Evolutionary conservation across 2,888 invertebrate species (phyloP), one percentile per base, ranked within the genome.

Genomic region (Drosophila rellima): DNA sequence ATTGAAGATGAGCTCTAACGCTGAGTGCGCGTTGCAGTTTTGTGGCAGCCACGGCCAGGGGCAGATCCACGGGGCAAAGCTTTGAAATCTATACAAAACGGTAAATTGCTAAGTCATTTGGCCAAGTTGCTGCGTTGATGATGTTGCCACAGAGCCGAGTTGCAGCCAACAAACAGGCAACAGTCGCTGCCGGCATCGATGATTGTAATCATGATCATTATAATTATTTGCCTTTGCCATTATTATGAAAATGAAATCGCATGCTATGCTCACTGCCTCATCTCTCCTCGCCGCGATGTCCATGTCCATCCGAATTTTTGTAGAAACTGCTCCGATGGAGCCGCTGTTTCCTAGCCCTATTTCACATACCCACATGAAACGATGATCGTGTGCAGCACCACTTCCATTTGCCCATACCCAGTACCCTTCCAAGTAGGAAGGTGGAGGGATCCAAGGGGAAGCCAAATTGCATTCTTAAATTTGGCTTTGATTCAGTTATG

Each of bases 151-250:
- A 55, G 60, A 66, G 33, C 42, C 31, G 3, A 47, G 44, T 31
- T 17, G n/a, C 20, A 37, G 60, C 29, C 40, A 42, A 40, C 40
- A 23, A n/a, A n/a, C 45, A 29, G 33, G 54, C 54, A 33, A 55
- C 13, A 52, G 54, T 31, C 54, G 61, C 59, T 56, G 79, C 70
- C 60, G 74, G 70, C 75, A 62, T 67, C 74, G 71, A 82, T 82
- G 86, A 89, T 85, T 88, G 89, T 88, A 72, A 89, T 89, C 86
- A 89, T 86, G 86, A 88, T 89, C 88, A 86, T 89, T 89, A 88
- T 89, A 89, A 85, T 85, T 85, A 88, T 85, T 85, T 82, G 83
- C 71, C 87, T 88, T 85, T 84, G 83, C 75, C 78, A 85, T 89
- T 89, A 86, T 88, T 86, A 88, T 86, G 90, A 86, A 86, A 86